Percentiles rank a stretch among this genome's conserved stretches.
Evolutionary conservation across 2,797 vertebrate genomes (phyloP).

Genomic region (Sebastiscus albofasciatus): DNA sequence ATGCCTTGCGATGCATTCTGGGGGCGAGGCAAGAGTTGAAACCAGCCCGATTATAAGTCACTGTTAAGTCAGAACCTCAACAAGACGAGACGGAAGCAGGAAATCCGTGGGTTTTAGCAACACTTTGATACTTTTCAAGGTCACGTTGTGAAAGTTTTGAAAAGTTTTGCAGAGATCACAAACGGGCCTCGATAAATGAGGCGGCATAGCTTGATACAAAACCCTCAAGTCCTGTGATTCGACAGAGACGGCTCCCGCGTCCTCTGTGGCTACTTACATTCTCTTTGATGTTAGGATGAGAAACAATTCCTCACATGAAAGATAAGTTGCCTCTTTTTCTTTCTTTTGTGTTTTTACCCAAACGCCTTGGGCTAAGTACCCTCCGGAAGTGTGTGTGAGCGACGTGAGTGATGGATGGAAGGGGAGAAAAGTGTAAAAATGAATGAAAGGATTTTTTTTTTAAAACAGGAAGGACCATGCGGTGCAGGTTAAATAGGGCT

Average conservation of each 20-base stretch:
- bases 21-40: constrained; percentile 45
- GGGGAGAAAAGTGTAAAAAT: constrained; percentile 15
- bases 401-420: constrained; percentile 46
- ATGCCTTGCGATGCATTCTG: constrained; percentile 45
- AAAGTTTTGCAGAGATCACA: constrained; percentile 57
- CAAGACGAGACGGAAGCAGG: constrained; percentile 46
- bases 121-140: constrained; percentile 60
- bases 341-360: constrained; percentile 45
- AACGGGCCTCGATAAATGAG: constrained; percentile 32
- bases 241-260: constrained; percentile 52
- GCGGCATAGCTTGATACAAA: constrained; percentile 32
- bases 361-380: constrained; percentile 53
- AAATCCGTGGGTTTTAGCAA: constrained; percentile 41
- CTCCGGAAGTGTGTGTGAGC: constrained; percentile 29
- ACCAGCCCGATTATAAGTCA: constrained; percentile 59
- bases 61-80: constrained; percentile 42
- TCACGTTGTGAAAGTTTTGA: constrained; percentile 46
- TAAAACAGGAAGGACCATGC: constrained; percentile 40
- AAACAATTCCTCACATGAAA: constrained; percentile 79
- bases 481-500: constrained; percentile 58
- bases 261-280: constrained; percentile 58
- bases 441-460: constrained; percentile 28
- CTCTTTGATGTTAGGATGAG: constrained; percentile 78
- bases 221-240: constrained; percentile 56
- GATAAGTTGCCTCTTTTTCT: constrained; percentile 52